phyloP scores from a whole-genome alignment of 2,113 vertebrate genomes.

The Phrynosoma platyrhinos region DNA sequence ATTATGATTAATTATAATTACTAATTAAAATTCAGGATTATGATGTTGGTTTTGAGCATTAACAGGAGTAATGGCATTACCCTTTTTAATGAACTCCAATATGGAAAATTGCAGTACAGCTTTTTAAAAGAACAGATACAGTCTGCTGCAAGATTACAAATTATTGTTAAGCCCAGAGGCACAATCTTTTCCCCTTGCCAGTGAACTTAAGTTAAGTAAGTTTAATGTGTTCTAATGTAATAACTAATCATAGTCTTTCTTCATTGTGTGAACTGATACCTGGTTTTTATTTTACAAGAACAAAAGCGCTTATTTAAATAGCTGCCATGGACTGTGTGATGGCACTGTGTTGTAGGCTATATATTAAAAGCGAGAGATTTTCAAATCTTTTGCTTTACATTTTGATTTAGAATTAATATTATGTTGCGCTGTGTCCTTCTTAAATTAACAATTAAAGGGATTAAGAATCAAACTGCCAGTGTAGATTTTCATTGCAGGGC shows the following conservation, averaged over 20 bases:
- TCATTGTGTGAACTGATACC: constrained; percentile 73
- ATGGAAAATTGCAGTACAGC: constrained; percentile 75
- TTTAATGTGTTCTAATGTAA: constrained; percentile 85
- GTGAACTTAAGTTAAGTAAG: constrained; percentile 81
- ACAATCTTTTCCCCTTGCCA: constrained; percentile 75
- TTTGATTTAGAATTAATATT: constrained; percentile 57
- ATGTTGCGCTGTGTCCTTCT: constrained; percentile 59
- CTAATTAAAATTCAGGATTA: constrained; percentile 89
- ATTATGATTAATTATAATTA: constrained; percentile 87
- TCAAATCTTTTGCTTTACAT: constrained; percentile 55
- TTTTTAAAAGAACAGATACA: constrained; percentile 63
- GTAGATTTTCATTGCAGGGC: constrained; percentile 45
- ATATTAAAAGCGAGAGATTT: constrained; percentile 55
- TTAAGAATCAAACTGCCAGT: constrained; percentile 60
- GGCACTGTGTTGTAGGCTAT: constrained; percentile 52
- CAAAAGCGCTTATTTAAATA: constrained; percentile 67
- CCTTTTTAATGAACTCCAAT: constrained; percentile 84
- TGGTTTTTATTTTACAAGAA: constrained; percentile 70
- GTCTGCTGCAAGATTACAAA: constrained; percentile 72
- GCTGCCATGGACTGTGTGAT: constrained; percentile 49
- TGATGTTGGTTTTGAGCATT: constrained; percentile 82
- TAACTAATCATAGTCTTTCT: constrained; percentile 78
- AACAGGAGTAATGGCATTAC: constrained; percentile 81
- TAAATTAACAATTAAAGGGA: constrained; percentile 71
- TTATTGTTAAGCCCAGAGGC: constrained; percentile 79